Evolutionary conservation across 2,888 invertebrate species (phyloP), one percentile per base, ranked within the genome.

Genomic region (Rhodophaea formosa): DNA sequence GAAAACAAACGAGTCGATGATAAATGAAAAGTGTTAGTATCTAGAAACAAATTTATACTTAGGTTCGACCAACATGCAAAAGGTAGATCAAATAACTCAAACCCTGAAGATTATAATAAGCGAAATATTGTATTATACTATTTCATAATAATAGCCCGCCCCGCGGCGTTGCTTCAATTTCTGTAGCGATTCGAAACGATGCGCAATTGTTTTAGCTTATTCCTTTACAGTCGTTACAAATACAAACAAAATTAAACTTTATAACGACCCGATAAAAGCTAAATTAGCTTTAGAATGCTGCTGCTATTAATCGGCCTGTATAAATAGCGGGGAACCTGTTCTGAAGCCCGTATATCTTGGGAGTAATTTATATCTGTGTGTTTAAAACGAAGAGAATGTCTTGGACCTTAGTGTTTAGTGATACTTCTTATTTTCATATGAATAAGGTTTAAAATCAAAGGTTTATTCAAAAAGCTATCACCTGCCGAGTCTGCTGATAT

Each of bases 141-240:
- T 51, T 51, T 51, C 51, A 16, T 39, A 39, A 58, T 72, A 74
- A 73, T 69, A 60, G 66, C 57, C 70, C 69, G 65, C 70, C 75
- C 62, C 59, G 68, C 56, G 67, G 71, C 68, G 59, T 61, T 69
- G 65, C 63, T 32, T 45, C 55, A 56, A 51, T 52, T 53, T 59
- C 58, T 61, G 59, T 58, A 56, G 47, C 56, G 56, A 44, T 29
- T 70, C 66, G 51, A 49, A 32, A 70, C 68, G 71, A 77, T 74
- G 70, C 67, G 67, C 76, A 73, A 77, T 77, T 77, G 77, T 77
- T 76, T 75, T 68, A 74, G 62, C 67, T 61, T 68, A 61, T 65
- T 70, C 74, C 75, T 77, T 46, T 46, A 47, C 14, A 47, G 17
- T 35, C 29, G 8, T 39, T 52, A 52, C 30, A 56, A 32, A 51